These are phyloP conservation scores for Diorhabda elongata DNA, from an alignment of 1,140 invertebrate species.

Conservation along the genomic window DNA sequence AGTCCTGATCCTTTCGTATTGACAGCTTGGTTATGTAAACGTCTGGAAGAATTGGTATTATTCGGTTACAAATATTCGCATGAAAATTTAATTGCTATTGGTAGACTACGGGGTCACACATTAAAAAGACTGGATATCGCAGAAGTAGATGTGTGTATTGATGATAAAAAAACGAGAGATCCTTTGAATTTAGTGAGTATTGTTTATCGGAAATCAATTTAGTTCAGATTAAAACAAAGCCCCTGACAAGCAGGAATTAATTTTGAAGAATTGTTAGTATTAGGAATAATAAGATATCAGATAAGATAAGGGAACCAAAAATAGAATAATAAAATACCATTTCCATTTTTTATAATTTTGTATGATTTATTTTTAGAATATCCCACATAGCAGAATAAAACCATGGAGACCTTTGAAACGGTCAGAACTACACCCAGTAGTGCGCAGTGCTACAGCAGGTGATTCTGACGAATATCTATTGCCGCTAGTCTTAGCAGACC, in stretches of 20 bases:
- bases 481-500: constrained; percentile 45
- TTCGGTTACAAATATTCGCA: constrained; percentile 58
- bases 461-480: constrained; percentile 49
- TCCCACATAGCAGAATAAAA: constrained; percentile 46
- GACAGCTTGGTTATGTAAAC: constrained; percentile 69
- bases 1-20: constrained; percentile 69
- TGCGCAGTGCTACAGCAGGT: constrained; percentile 39
- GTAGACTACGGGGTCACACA: constrained; percentile 58
- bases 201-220: no score
- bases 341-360: no score
- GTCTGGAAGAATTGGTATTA: constrained; percentile 63
- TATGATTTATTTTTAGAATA: constrained; percentile 42
- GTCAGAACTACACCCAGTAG: constrained; percentile 48
- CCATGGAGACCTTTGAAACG: constrained; percentile 46
- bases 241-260: no score
- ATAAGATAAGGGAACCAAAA: no score
- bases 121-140: constrained; percentile 62
- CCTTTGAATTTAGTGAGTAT: no score
- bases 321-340: no score
- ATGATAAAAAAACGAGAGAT: no score
- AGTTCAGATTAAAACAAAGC: no score
- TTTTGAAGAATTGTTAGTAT: no score
- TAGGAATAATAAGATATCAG: constrained; percentile 4
- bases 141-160: constrained; percentile 49
- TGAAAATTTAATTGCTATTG: constrained; percentile 66